Percentiles rank a stretch among this genome's conserved stretches.
Conservation (phyloP, 2,888 invertebrate genomes). For the Aquatica leii region DNA sequence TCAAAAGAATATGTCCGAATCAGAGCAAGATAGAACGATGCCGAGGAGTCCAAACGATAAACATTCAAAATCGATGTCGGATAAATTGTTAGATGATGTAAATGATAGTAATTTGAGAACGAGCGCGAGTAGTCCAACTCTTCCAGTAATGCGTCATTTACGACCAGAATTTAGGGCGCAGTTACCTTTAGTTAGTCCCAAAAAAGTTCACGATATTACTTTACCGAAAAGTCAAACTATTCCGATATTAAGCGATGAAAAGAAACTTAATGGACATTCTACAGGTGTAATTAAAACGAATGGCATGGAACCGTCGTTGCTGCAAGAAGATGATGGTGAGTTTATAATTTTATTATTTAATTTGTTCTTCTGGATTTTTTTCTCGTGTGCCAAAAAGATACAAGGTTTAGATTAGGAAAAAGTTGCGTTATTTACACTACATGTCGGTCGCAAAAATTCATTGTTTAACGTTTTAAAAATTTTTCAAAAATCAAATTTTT, state of each 20-base stretch:
- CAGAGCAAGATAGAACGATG: slow-evolving; percentile 24
- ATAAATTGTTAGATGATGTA: slow-evolving; percentile 39
- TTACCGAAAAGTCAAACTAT: slow-evolving; percentile 57
- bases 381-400: too few relatives aligned
- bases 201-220: slow-evolving; percentile 55
- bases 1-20: slow-evolving; percentile 43
- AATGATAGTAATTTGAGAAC: slow-evolving; percentile 56
- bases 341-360: too few relatives aligned
- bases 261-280: slow-evolving; percentile 51
- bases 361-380: too few relatives aligned
- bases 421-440: too few relatives aligned
- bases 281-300: background rate
- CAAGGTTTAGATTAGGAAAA: too few relatives aligned
- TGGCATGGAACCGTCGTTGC: too few relatives aligned
- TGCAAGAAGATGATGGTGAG: slow-evolving; percentile 16
- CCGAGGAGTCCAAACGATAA: slow-evolving; percentile 32
- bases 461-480: too few relatives aligned
- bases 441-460: too few relatives aligned
- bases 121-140: slow-evolving; percentile 60
- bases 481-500: too few relatives aligned
- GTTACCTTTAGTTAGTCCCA: slow-evolving; percentile 74
- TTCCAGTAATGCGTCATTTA: slow-evolving; percentile 84
- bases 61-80: slow-evolving; percentile 50
- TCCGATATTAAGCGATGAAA: slow-evolving; percentile 54
- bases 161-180: slow-evolving; percentile 88